phyloP scores from a whole-genome alignment of 2,888 invertebrate genomes.

The Habroteleia sp. region DNA sequence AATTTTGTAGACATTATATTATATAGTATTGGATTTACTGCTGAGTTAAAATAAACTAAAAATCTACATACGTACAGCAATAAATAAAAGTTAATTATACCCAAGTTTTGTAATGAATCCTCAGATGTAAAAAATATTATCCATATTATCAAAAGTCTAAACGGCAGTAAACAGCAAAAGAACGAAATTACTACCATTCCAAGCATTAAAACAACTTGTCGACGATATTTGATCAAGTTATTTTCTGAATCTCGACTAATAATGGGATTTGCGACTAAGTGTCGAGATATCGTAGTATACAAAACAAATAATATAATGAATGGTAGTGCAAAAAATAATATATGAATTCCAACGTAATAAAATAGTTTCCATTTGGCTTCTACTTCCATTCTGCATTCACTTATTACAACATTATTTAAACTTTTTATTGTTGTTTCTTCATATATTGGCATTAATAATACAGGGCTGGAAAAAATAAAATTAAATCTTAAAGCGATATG shows the following conservation, averaged over 20 bases:
- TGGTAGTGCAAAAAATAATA: conserved; percentile 92
- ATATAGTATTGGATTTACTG: conserved; percentile 94
- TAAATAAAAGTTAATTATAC: conserved; percentile 91
- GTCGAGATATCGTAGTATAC: conserved; percentile 92
- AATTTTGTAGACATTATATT: conserved; percentile 96
- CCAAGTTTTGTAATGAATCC: conserved; percentile 85
- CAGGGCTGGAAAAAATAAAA: conserved; percentile 88
- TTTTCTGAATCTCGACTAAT: conserved; percentile 84
- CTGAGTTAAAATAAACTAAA: conserved; percentile 94
- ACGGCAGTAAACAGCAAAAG: conserved; percentile 94
- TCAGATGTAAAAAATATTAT: conserved; percentile 89
- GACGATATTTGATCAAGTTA: conserved; percentile 87
- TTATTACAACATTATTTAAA: conserved; percentile 85
- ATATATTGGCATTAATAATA: conserved; percentile 90
- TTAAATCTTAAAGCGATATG: no score
- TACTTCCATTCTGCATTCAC: conserved; percentile 91
- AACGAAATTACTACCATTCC: conserved; percentile 94
- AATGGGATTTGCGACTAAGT: conserved; percentile 90
- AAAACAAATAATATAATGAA: conserved; percentile 89
- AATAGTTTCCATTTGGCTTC: conserved; percentile 88
- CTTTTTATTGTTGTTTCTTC: conserved; percentile 84
- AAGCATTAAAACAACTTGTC: conserved; percentile 93
- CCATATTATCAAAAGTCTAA: conserved; percentile 93
- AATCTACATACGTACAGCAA: conserved; percentile 92
- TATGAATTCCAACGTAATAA: conserved; percentile 90